A percentile compares a stretch with the other conserved stretches of the same genome.
phyloP scores from a whole-genome alignment of 1,140 invertebrate genomes.

The Formica exsecta region DNA sequence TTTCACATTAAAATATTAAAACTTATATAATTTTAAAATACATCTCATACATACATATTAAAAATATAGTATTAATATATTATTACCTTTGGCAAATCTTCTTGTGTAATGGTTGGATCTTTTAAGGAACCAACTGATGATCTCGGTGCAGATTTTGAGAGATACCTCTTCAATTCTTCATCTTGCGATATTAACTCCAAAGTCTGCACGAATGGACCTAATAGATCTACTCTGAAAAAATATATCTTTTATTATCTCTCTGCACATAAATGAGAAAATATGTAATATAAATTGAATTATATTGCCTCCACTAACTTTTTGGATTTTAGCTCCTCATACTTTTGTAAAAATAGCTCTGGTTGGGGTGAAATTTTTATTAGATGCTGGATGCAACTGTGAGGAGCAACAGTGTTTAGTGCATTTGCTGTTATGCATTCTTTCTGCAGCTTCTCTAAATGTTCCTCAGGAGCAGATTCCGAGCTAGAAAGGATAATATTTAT shows the following conservation, averaged over 20 bases:
- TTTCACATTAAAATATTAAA: conserved; percentile 29
- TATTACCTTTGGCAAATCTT: conserved; percentile 86
- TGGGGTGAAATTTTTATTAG: conserved; percentile 84
- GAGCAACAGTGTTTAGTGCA: conserved; percentile 78
- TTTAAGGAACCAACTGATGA: conserved; percentile 67
- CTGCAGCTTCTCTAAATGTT: conserved; percentile 86
- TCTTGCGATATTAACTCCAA: conserved; percentile 86
- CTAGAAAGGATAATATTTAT: conserved; percentile 75
- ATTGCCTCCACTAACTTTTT: conserved; percentile 84
- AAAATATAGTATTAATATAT: conserved; percentile 21
- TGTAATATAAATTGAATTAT: neutral
- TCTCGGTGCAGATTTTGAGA: conserved; percentile 80
- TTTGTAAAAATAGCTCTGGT: conserved; percentile 85
- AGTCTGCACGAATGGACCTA: conserved; percentile 86
- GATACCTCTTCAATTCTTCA: conserved; percentile 84
- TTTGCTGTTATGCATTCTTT: conserved; percentile 79
- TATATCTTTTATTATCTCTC: conserved; percentile 16
- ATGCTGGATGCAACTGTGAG: conserved; percentile 83
- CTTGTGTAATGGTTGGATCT: conserved; percentile 83
- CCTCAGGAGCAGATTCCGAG: conserved; percentile 84
- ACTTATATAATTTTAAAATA: conserved; percentile 11
- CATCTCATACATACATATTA: neutral
- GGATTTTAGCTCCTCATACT: conserved; percentile 87
- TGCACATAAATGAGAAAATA: neutral
- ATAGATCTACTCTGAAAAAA: conserved; percentile 85